Evolutionary conservation across 2,797 vertebrate species (phyloP).

Genomic region (Harpagifer antarcticus): DNA sequence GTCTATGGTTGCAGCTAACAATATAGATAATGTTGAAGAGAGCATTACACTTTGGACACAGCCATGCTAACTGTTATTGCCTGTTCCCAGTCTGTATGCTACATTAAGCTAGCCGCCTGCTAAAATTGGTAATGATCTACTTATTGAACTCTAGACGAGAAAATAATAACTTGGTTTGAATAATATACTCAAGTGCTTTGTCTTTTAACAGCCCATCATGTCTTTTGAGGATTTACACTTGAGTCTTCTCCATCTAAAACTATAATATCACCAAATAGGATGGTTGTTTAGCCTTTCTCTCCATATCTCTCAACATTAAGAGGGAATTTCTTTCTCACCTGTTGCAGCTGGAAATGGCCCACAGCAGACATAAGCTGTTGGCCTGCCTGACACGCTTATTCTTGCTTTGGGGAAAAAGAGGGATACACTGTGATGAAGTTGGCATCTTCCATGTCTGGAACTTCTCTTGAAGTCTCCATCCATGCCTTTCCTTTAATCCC

Average conservation of each 20-base stretch:
- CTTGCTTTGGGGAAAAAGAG: slow-evolving; percentile 22
- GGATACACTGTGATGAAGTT: slow-evolving; percentile 46
- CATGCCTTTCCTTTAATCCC: slow-evolving; percentile 21
- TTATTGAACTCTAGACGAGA: background rate
- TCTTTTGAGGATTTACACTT: background rate
- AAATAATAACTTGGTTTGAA: background rate
- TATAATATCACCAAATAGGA: background rate
- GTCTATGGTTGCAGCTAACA: background rate
- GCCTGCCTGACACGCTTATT: slow-evolving; percentile 21
- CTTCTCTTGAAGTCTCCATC: slow-evolving; percentile 51
- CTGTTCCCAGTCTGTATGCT: background rate
- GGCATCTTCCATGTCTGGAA: slow-evolving; percentile 35
- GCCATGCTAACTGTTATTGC: background rate
- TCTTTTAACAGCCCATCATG: background rate
- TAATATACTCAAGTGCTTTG: background rate
- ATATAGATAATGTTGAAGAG: background rate
- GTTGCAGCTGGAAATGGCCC: slow-evolving; percentile 26
- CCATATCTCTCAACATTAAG: slow-evolving; percentile 6
- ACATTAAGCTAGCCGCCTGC: background rate
- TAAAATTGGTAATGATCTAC: background rate
- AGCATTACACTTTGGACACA: background rate
- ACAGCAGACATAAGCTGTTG: slow-evolving; percentile 9
- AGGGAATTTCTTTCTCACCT: slow-evolving; percentile 24
- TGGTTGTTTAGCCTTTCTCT: background rate
- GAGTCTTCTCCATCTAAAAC: background rate